Evolutionary conservation across 1,140 invertebrate genomes (phyloP).

Genomic region (Heliconius melpomene): DNA sequence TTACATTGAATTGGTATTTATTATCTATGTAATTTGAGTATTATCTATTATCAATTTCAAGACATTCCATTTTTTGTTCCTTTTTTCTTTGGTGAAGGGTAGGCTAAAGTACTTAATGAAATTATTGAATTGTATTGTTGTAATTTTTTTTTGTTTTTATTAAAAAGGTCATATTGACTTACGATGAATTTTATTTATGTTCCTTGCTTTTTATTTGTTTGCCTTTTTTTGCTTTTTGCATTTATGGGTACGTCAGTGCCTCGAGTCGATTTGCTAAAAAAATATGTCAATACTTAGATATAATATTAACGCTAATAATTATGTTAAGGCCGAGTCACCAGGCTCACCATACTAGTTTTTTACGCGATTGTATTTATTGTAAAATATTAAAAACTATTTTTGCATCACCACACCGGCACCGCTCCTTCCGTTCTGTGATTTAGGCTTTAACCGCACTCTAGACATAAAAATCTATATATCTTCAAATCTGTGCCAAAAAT

Average conservation of each 20-base stretch:
- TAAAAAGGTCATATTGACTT: conserved; percentile 73
- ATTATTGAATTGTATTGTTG: conserved; percentile 58
- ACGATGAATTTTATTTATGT: conserved; percentile 62
- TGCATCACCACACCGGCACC: conserved; percentile 71
- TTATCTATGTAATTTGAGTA: conserved; percentile 16
- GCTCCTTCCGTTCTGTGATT: conserved; percentile 78
- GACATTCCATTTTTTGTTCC: conserved; percentile 34
- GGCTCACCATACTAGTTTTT: conserved; percentile 57
- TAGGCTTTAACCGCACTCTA: conserved; percentile 72
- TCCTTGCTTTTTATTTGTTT: conserved; percentile 25
- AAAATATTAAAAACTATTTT: conserved; percentile 68
- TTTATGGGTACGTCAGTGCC: neutral
- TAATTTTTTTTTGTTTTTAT: conserved; percentile 73
- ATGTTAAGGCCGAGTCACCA: conserved; percentile 46
- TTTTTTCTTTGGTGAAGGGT: conserved; percentile 60
- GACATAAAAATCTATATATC: conserved; percentile 50
- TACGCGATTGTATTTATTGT: conserved; percentile 59
- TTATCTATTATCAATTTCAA: conserved; percentile 28
- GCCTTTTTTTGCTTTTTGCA: neutral
- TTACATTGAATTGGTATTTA: conserved; percentile 3
- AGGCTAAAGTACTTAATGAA: conserved; percentile 57
- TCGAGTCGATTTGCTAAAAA: conserved; percentile 46
- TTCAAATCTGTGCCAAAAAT: conserved; percentile 76
- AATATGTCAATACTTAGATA: conserved; percentile 62
- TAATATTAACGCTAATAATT: conserved; percentile 56